Evolutionary conservation across 2,797 vertebrate genomes (phyloP), one percentile per base, ranked within the genome.

Genomic region (Arrhamphus sclerolepis): DNA sequence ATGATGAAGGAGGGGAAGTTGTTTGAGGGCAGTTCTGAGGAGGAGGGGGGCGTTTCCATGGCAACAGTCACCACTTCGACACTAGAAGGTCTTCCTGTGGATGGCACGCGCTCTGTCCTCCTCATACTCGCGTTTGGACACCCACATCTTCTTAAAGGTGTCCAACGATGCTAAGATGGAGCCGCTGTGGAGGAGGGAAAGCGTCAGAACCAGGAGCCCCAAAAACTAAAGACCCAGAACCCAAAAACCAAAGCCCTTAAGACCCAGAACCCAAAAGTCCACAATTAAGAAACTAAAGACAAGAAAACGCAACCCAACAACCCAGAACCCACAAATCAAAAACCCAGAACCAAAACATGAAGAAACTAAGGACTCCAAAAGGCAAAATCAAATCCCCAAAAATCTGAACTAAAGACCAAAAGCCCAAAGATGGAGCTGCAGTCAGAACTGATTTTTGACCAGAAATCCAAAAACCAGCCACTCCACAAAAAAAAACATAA

Each of bases 71-170:
- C 10, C 18, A 18, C n/a, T 7, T 9, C 56, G 14, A 21, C 59
- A 26, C 88, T 95, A 96, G 90, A 96, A 96, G 42, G 95, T 96
- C 90, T 96, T 96, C 83, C 95, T 94, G 89, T 96, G 95, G 85
- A 96, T 94, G 84, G 95, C 95, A 38, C 95, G 93, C 0, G 93
- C 85, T 48, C 95, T 89, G 66, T 96, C 95, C 74, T 96, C 95
- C 81, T 96, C 95, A 6, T 96, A 96, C 72, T 96, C 95, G 75
- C 96, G 94, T 91, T 96, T 96, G 44, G 95, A 96, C 67, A 96
- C 93, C 95, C 95, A 96, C 95, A 96, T 96, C 92, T 95, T 96
- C 82, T 96, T 96, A 70, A 96, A 96, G 47, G 95, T 96, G 89
- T 96, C 95, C 83, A 96, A 78, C 0, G 95, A 96, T 1, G 95